A percentile compares a stretch with the other conserved stretches of the same genome.
These are phyloP conservation scores for Eospalax fontanierii DNA, from an alignment of 2,797 vertebrate genomes.

Conservation along the genomic window DNA sequence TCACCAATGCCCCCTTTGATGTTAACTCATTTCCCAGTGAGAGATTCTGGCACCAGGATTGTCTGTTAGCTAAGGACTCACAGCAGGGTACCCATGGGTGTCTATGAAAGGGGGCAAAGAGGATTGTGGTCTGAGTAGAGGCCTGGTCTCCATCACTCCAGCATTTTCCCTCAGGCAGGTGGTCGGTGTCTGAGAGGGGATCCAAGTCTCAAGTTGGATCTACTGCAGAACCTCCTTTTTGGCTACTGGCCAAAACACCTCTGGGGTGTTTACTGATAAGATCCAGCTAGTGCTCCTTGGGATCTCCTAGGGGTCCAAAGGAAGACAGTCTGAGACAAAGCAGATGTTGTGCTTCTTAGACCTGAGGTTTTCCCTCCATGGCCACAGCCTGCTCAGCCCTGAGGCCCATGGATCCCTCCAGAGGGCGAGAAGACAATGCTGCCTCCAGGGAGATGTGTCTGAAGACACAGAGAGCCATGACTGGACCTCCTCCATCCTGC, in stretches of 20 bases:
- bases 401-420: conserved; percentile 86
- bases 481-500: neutral
- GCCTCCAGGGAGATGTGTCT: conserved; percentile 94
- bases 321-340: neutral
- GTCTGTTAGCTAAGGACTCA: neutral
- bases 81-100: neutral
- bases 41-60: neutral
- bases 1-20: no score
- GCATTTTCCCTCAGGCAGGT: neutral
- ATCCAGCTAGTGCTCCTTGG: neutral
- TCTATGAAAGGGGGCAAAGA: neutral
- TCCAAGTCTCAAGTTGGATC: neutral
- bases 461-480: conserved; percentile 31
- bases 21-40: neutral
- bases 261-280: neutral
- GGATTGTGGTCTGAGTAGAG: neutral
- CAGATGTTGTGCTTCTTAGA: neutral
- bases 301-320: no score
- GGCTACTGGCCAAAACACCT: neutral
- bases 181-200: neutral
- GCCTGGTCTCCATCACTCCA: neutral
- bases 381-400: neutral
- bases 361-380: neutral
- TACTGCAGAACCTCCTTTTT: neutral
- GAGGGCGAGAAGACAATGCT: conserved; percentile 91